phyloP scores from a whole-genome alignment of 2,888 invertebrate species.

The Amiota communis region DNA sequence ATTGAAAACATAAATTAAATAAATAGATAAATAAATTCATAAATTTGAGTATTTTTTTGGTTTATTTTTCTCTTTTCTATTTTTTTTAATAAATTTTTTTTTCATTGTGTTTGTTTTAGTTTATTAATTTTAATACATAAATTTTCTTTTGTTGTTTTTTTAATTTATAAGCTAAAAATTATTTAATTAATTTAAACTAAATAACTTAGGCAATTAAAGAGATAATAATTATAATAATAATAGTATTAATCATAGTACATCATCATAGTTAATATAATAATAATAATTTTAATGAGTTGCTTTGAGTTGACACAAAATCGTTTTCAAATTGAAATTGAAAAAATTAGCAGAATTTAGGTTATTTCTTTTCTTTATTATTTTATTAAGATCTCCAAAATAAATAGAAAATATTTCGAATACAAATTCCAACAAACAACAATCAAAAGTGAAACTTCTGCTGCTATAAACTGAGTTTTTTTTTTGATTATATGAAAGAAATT shows the following conservation, averaged over 20 bases:
- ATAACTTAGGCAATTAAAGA: conserved; percentile 27
- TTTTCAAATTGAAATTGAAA: background rate
- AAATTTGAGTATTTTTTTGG: conserved; percentile 40
- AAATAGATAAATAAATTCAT: conserved; percentile 5
- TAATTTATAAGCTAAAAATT: conserved; percentile 4
- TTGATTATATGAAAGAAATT: too few relatives aligned
- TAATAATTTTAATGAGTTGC: too few relatives aligned
- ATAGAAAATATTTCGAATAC: too few relatives aligned
- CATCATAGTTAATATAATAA: too few relatives aligned
- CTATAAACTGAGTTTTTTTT: too few relatives aligned
- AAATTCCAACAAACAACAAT: too few relatives aligned
- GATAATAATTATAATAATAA: background rate
- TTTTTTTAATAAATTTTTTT: conserved; percentile 39
- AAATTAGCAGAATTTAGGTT: too few relatives aligned
- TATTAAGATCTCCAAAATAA: too few relatives aligned
- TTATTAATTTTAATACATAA: conserved; percentile 22
- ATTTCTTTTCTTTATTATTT: too few relatives aligned
- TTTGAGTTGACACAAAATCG: background rate
- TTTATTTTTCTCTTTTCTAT: conserved; percentile 34
- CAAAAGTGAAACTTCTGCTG: too few relatives aligned
- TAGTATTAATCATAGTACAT: too few relatives aligned
- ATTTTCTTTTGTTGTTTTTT: background rate
- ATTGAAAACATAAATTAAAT: too few relatives aligned
- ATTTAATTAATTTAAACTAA: conserved; percentile 28
- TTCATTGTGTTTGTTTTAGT: conserved; percentile 36